These are phyloP conservation scores for Phoeniculus purpureus DNA, from an alignment of 2,797 vertebrate species.

Conservation along the genomic window DNA sequence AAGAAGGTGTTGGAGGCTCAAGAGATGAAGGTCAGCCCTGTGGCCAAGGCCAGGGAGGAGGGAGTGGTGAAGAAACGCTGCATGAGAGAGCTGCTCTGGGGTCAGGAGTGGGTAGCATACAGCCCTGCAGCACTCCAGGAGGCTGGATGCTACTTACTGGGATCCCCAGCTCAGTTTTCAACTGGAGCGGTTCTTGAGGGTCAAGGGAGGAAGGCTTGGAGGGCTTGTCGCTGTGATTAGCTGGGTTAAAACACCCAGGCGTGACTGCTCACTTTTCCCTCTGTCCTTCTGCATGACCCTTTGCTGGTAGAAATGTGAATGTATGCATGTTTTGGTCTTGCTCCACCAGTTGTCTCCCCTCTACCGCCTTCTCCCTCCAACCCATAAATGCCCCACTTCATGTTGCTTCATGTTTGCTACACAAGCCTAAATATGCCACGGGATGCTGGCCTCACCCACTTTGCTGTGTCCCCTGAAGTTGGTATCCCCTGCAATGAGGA, in stretches of 20 bases:
- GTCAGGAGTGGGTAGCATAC: constrained; percentile 73
- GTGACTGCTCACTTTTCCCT: neutral
- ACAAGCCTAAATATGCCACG: neutral
- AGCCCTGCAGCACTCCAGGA: constrained; percentile 49
- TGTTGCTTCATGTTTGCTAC: neutral
- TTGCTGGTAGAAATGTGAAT: fast-evolving
- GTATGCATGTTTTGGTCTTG: neutral
- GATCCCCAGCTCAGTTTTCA: constrained; percentile 61
- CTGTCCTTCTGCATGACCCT: neutral
- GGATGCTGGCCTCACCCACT: neutral
- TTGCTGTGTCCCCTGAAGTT: neutral
- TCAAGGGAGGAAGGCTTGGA: neutral
- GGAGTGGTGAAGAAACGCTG: constrained; percentile 36
- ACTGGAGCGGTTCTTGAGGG: constrained; percentile 71
- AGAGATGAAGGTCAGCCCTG: constrained; percentile 90
- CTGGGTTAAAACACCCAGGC: neutral
- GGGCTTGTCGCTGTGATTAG: neutral
- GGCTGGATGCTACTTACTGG: constrained; percentile 77
- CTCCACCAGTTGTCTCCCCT: fast-evolving
- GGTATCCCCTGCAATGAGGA: fast-evolving
- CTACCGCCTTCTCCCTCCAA: neutral
- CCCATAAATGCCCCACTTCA: neutral
- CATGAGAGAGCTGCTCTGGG: constrained; percentile 60
- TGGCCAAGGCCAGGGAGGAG: neutral
- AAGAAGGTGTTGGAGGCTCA: constrained; percentile 91